phyloP scores from a whole-genome alignment of 2,113 vertebrate species.

The Sinocyclocheilus rhinocerous region DNA sequence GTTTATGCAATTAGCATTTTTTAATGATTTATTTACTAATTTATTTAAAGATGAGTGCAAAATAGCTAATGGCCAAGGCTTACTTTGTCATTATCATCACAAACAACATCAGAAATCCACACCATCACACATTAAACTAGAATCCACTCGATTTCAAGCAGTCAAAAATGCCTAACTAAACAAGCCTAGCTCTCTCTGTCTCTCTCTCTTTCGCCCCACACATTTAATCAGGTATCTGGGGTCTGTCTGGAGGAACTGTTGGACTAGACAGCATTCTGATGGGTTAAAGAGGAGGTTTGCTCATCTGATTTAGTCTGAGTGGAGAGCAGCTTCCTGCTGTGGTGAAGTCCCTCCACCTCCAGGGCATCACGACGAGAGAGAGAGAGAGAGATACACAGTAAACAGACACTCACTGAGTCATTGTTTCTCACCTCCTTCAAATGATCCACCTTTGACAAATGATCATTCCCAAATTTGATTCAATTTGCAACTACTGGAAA shows the following conservation, averaged over 20 bases:
- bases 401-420: neutral
- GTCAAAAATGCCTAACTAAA: no score
- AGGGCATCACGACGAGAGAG: neutral
- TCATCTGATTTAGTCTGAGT: slow-evolving; percentile 31
- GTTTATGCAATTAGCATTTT: no score
- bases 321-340: slow-evolving; percentile 48
- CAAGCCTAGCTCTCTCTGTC: neutral
- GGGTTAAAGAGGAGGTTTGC: slow-evolving; percentile 11
- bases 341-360: slow-evolving; percentile 44
- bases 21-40: neutral
- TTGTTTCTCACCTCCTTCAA: slow-evolving; percentile 1
- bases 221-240: slow-evolving; percentile 12
- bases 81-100: no score
- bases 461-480: neutral
- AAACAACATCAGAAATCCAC: no score
- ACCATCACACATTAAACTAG: no score
- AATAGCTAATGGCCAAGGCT: no score
- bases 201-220: neutral
- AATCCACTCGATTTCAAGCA: neutral
- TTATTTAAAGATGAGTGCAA: neutral
- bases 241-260: slow-evolving; percentile 23
- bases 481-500: neutral
- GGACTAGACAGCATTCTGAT: slow-evolving; percentile 9
- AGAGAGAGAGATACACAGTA: neutral
- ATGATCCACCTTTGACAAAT: neutral